Percentiles rank a stretch among this genome's conserved stretches.
These are phyloP conservation scores for Tanytarsus gracilentus DNA, from an alignment of 2,888 invertebrate genomes.

Conservation along the genomic window DNA sequence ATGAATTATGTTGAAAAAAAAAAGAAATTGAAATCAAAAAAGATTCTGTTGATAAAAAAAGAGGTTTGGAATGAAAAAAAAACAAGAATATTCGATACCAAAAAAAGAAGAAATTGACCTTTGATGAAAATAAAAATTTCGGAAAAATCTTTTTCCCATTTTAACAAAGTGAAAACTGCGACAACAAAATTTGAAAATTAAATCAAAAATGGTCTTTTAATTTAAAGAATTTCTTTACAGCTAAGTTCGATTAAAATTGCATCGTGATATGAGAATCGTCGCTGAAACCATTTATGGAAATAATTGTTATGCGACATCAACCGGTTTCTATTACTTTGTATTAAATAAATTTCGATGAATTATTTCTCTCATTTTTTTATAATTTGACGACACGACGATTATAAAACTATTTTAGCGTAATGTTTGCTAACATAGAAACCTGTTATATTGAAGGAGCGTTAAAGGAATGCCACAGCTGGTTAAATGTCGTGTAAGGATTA, in stretches of 20 bases:
- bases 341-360: background rate
- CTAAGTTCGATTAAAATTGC: background rate
- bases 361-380: no score
- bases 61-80: background rate
- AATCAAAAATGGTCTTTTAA: constrained; percentile 4
- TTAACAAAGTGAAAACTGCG: constrained; percentile 14
- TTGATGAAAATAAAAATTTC: no score
- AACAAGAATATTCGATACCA: constrained; percentile 4
- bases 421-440: no score
- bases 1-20: background rate
- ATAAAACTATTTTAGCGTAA: no score
- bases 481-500: no score
- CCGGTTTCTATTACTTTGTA: background rate
- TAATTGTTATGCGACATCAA: background rate
- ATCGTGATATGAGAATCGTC: background rate
- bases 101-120: background rate
- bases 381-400: no score
- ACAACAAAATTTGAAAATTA: constrained; percentile 3
- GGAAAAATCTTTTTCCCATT: constrained; percentile 7
- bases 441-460: no score
- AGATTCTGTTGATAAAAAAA: background rate
- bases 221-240: background rate
- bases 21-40: background rate
- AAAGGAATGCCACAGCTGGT: no score
- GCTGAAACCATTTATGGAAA: background rate